A percentile compares a stretch with the other conserved stretches of the same genome.
Evolutionary conservation across 2,888 invertebrate species (phyloP).

Genomic region (Iselma pallidipennis): DNA sequence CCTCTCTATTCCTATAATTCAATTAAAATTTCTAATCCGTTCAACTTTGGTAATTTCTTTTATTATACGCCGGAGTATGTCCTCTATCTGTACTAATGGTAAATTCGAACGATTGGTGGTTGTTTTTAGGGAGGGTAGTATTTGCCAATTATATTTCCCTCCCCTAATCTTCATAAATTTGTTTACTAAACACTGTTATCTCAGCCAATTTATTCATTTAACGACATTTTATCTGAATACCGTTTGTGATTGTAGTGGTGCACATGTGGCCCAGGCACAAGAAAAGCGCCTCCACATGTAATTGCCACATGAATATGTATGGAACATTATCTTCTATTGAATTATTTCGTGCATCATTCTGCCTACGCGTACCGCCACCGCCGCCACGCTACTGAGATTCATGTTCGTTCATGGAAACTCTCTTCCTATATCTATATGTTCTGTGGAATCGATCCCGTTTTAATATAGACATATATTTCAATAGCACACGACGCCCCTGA

Average conservation of each 20-base stretch:
- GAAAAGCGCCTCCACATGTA: slow-evolving; percentile 37
- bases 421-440: not conserved
- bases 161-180: slow-evolving; percentile 43
- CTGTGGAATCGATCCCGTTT: slow-evolving; percentile 19
- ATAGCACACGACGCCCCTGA: slow-evolving; percentile 13
- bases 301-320: slow-evolving; percentile 53
- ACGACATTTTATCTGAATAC: slow-evolving; percentile 42
- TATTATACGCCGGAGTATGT: slow-evolving; percentile 28
- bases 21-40: slow-evolving; percentile 49
- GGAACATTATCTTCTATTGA: slow-evolving; percentile 52
- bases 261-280: slow-evolving; percentile 34
- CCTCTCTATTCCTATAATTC: slow-evolving; percentile 41
- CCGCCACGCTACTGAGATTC: slow-evolving; percentile 16
- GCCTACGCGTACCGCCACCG: slow-evolving; percentile 11
- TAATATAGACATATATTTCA: slow-evolving; percentile 25
- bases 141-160: slow-evolving; percentile 11
- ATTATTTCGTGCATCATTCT: slow-evolving; percentile 47
- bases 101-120: not conserved
- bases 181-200: slow-evolving; percentile 44
- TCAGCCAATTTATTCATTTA: slow-evolving; percentile 46
- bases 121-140: not conserved
- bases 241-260: slow-evolving; percentile 12
- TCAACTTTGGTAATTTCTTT: slow-evolving; percentile 46
- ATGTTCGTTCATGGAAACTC: slow-evolving; percentile 12
- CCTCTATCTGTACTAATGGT: not conserved